A percentile compares a stretch with the other conserved stretches of the same genome.
Conservation (phyloP, 2,888 invertebrate genomes). For the Philonicus albiceps region DNA sequence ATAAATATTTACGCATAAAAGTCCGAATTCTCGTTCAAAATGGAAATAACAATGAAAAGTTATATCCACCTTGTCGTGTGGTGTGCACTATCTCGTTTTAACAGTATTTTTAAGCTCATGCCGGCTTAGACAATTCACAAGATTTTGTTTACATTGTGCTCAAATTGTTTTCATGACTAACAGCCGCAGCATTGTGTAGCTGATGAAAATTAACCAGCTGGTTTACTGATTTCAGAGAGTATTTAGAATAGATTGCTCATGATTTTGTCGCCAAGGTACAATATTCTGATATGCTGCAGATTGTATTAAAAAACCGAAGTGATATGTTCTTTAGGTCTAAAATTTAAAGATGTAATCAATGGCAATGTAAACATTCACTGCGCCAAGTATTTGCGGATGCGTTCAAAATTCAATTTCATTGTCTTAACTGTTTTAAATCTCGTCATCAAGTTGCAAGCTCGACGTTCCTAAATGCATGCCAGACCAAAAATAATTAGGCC, state of each 20-base stretch:
- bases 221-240: no score
- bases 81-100: no score
- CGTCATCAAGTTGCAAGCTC: background rate
- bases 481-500: conserved; percentile 35
- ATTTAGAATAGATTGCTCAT: background rate
- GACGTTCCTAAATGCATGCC: background rate
- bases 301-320: background rate
- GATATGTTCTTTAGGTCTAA: background rate
- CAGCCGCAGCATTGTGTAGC: no score
- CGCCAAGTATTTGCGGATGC: background rate
- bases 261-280: no score
- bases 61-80: background rate
- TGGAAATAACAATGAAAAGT: no score
- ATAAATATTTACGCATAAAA: no score
- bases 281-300: background rate
- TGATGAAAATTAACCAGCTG: no score
- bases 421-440: background rate
- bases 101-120: no score
- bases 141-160: no score
- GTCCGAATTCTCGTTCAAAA: no score
- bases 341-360: background rate
- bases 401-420: background rate
- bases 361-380: background rate
- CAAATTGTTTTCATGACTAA: no score
- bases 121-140: no score